Percentiles rank a stretch among this genome's conserved stretches.
Evolutionary conservation across 2,113 vertebrate species (phyloP).

Genomic region (Fregata magnificens): DNA sequence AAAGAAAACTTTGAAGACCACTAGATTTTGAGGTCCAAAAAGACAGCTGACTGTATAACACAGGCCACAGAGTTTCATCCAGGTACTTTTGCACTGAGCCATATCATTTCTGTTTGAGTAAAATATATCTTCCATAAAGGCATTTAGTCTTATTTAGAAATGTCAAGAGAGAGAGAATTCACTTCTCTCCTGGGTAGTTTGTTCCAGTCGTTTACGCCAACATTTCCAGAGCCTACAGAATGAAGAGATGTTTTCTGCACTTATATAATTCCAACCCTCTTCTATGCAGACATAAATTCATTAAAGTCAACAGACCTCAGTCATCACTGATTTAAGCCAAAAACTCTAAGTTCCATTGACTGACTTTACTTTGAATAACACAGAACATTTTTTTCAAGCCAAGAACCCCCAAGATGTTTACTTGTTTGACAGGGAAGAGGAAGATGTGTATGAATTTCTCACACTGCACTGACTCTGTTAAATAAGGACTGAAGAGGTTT

Average conservation of each 20-base stretch:
- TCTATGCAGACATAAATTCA: slow-evolving; percentile 11
- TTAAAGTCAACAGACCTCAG: background rate
- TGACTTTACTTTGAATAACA: background rate
- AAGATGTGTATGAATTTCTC: background rate
- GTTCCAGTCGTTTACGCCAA: slow-evolving; percentile 52
- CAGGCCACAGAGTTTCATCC: background rate
- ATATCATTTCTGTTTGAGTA: slow-evolving; percentile 47
- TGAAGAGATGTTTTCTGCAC: slow-evolving; percentile 32
- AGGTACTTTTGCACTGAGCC: slow-evolving; percentile 52
- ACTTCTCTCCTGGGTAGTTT: slow-evolving; percentile 35
- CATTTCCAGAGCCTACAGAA: slow-evolving; percentile 41
- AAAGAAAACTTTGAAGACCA: slow-evolving; percentile 1
- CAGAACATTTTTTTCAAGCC: background rate
- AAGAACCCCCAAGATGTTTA: background rate
- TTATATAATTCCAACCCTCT: slow-evolving; percentile 7
- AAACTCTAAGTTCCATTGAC: background rate
- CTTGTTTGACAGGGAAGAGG: background rate
- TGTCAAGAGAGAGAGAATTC: slow-evolving; percentile 30
- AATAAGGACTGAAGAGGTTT: background rate
- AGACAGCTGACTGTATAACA: background rate
- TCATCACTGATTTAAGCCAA: background rate
- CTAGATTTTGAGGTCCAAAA: background rate
- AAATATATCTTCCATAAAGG: slow-evolving; percentile 52
- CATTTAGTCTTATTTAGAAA: slow-evolving; percentile 49
- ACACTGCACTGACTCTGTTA: background rate